phyloP scores from a whole-genome alignment of 2,888 invertebrate species.

The Abrostola triplasia region DNA sequence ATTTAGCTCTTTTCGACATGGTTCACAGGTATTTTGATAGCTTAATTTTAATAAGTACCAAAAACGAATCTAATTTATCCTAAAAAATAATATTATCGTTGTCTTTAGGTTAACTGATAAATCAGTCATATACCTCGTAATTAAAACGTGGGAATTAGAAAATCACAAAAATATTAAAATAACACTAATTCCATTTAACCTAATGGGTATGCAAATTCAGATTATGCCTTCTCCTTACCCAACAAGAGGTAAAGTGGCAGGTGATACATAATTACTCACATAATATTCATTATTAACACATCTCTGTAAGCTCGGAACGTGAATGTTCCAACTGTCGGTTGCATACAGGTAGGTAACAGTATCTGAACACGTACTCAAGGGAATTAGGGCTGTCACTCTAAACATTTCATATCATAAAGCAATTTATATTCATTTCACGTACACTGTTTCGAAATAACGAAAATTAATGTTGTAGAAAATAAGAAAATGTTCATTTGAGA shows the following conservation, averaged over 20 bases:
- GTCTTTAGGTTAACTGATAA: no score
- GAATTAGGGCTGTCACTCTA: constrained; percentile 32
- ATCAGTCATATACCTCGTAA: no score
- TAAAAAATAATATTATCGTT: no score
- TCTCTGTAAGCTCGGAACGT: constrained; percentile 14
- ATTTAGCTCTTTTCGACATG: no score
- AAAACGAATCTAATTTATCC: no score
- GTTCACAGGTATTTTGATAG: no score
- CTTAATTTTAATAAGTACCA: no score
- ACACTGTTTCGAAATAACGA: constrained; percentile 19
- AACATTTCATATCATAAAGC: constrained; percentile 31
- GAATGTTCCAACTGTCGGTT: constrained; percentile 14
- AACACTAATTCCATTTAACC: neutral
- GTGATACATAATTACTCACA: constrained; percentile 32
- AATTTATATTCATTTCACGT: constrained; percentile 29
- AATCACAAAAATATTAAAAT: no score
- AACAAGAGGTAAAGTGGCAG: constrained; percentile 14
- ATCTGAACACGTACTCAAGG: constrained; percentile 16
- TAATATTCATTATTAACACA: constrained; percentile 49
- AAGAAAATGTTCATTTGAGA: constrained; percentile 36
- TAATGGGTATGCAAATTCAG: neutral
- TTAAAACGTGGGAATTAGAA: no score
- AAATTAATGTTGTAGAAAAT: constrained; percentile 29
- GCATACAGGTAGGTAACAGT: constrained; percentile 6
- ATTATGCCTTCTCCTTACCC: constrained; percentile 5